phyloP scores from a whole-genome alignment of 2,888 invertebrate genomes.

The Sarcophaga variegata region DNA sequence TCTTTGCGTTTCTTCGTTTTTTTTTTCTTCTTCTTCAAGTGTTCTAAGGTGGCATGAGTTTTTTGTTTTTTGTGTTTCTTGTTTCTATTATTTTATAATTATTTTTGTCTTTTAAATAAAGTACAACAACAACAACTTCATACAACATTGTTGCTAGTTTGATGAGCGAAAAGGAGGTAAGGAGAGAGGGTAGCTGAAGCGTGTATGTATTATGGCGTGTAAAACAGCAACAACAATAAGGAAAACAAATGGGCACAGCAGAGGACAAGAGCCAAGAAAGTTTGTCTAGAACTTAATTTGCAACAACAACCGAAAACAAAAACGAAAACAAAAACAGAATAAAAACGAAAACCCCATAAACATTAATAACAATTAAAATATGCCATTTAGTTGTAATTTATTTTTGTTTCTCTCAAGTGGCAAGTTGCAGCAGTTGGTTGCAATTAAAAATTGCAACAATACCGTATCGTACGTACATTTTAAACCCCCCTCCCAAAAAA shows the following conservation, averaged over 20 bases:
- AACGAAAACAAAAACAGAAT: neutral
- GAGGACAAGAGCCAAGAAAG: conserved; percentile 16
- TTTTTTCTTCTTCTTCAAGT: neutral
- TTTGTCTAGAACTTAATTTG: conserved; percentile 62
- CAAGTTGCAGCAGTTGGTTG: conserved; percentile 17
- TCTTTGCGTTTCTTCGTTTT: no score
- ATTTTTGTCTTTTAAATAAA: neutral
- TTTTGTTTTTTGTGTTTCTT: neutral
- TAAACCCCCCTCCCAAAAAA: neutral
- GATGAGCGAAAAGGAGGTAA: neutral
- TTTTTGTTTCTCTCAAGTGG: conserved; percentile 1
- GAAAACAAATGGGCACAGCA: neutral
- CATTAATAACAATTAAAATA: conserved; percentile 69
- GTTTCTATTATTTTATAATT: neutral
- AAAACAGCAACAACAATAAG: conserved; percentile 17
- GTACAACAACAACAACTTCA: neutral
- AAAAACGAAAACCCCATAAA: conserved; percentile 44
- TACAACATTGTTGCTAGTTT: neutral
- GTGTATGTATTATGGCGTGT: conserved; percentile 11
- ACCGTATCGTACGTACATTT: no score
- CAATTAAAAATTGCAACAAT: neutral
- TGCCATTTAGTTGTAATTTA: conserved; percentile 60
- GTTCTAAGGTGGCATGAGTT: neutral
- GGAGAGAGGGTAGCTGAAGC: conserved; percentile 29
- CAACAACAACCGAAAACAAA: conserved; percentile 24